Evolutionary conservation across 2,888 invertebrate species (phyloP).

Genomic region (Lithophane ornitopus): DNA sequence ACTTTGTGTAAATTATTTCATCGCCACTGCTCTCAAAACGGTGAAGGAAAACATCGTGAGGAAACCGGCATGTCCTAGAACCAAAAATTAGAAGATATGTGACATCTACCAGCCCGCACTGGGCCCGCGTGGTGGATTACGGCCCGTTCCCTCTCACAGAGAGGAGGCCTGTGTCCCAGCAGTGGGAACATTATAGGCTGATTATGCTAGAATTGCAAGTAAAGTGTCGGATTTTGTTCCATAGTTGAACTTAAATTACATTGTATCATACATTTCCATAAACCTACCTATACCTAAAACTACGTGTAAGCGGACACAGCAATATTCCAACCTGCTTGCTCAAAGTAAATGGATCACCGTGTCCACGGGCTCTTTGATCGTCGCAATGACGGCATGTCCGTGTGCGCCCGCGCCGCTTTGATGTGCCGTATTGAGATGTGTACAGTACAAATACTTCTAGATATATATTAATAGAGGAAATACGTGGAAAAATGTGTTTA

Average conservation of each 20-base stretch:
- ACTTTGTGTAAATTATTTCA: too few species aligned
- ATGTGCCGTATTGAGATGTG: conserved; percentile 50
- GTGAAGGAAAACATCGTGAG: too few species aligned
- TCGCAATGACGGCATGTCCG: conserved; percentile 36
- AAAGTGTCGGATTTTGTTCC: not conserved
- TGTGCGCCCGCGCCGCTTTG: conserved; percentile 42
- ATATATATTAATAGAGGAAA: conserved; percentile 49
- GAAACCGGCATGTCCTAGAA: too few species aligned
- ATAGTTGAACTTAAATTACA: conserved; percentile 5
- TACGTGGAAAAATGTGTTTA: conserved; percentile 55
- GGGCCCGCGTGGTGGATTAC: too few species aligned
- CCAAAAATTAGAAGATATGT: too few species aligned
- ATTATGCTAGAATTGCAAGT: too few species aligned
- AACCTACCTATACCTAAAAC: conserved; percentile 2
- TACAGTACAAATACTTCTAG: conserved; percentile 49
- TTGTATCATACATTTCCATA: not conserved
- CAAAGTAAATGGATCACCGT: conserved; percentile 58
- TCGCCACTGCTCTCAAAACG: too few species aligned
- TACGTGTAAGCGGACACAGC: conserved; percentile 28
- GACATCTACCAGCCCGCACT: too few species aligned
- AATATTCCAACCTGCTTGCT: conserved; percentile 52
- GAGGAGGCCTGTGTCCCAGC: too few species aligned
- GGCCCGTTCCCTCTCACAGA: too few species aligned
- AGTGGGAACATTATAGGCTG: too few species aligned
- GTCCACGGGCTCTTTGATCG: conserved; percentile 61